Percentiles rank a stretch among this genome's conserved stretches.
Evolutionary conservation across 2,888 invertebrate genomes (phyloP).

Genomic region (Malthinus flaveolus): DNA sequence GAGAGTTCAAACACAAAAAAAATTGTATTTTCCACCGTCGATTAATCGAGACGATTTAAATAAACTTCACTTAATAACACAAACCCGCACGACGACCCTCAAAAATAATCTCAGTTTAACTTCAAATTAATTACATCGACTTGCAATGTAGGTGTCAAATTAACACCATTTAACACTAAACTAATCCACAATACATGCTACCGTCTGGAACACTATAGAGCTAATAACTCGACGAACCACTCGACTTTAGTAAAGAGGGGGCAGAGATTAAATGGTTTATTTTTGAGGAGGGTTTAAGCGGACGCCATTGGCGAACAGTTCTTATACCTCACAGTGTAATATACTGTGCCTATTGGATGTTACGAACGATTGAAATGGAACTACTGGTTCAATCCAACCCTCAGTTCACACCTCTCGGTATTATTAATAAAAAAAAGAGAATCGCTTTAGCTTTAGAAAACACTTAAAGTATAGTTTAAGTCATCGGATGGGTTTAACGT

Average conservation of each 20-base stretch:
- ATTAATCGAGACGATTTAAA: neutral
- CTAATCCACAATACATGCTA: slow-evolving; percentile 43
- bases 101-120: too few species aligned
- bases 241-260: slow-evolving; percentile 41
- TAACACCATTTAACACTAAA: slow-evolving; percentile 37
- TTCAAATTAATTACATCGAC: neutral
- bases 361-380: slow-evolving; percentile 46
- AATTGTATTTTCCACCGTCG: too few species aligned
- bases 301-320: slow-evolving; percentile 37
- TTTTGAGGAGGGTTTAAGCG: slow-evolving; percentile 35
- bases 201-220: slow-evolving; percentile 51
- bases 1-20: too few species aligned
- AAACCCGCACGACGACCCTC: too few species aligned
- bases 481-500: slow-evolving; percentile 41
- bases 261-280: slow-evolving; percentile 39
- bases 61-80: too few species aligned
- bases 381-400: slow-evolving; percentile 42
- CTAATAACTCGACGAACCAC: slow-evolving; percentile 49
- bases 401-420: slow-evolving; percentile 44
- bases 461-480: slow-evolving; percentile 45
- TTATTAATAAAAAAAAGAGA: slow-evolving; percentile 36
- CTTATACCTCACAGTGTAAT: slow-evolving; percentile 33
- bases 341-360: slow-evolving; percentile 40
- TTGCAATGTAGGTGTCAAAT: slow-evolving; percentile 31
- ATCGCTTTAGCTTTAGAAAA: slow-evolving; percentile 33